Conservation (phyloP, 2,888 invertebrate genomes). For the Polydrusus pterygomalis region DNA sequence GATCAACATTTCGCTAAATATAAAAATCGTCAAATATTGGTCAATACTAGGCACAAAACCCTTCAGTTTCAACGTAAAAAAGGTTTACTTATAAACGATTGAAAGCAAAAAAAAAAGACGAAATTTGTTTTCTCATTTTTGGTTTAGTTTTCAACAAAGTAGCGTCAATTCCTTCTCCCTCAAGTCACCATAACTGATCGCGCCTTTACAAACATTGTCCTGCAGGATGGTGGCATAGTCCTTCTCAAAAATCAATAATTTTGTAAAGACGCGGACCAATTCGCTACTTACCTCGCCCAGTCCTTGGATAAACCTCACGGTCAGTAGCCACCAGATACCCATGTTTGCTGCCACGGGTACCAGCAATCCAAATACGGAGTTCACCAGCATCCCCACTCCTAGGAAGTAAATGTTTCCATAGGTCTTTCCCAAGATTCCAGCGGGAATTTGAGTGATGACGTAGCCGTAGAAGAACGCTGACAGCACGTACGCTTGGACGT, state of each 20-base stretch:
- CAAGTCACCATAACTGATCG: slow-evolving; percentile 28
- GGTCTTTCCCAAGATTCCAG: slow-evolving; percentile 91
- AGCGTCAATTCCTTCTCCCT: slow-evolving; percentile 31
- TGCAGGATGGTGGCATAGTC: slow-evolving; percentile 13
- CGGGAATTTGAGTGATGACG: slow-evolving; percentile 90
- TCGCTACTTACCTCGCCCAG: slow-evolving; percentile 85
- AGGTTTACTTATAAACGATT: too few species aligned
- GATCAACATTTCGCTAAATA: too few species aligned
- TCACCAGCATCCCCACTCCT: slow-evolving; percentile 90
- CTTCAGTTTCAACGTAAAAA: too few species aligned
- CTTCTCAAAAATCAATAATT: slow-evolving; percentile 10
- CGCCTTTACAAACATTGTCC: slow-evolving; percentile 39
- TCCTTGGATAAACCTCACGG: slow-evolving; percentile 90
- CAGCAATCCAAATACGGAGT: slow-evolving; percentile 88
- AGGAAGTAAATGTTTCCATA: slow-evolving; percentile 92
- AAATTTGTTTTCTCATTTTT: too few species aligned
- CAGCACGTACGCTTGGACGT: slow-evolving; percentile 87
- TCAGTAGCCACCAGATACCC: slow-evolving; percentile 82
- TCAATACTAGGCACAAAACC: too few species aligned
- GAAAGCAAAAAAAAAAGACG: not conserved
- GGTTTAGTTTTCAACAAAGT: slow-evolving; percentile 39
- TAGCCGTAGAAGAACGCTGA: slow-evolving; percentile 96
- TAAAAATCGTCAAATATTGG: too few species aligned
- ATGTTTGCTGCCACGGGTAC: slow-evolving; percentile 89
- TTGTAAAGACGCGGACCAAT: slow-evolving; percentile 44